Evolutionary conservation across 2,888 invertebrate species (phyloP), one percentile per base, ranked within the genome.

Genomic region (Thecocarcelia acutangulata): DNA sequence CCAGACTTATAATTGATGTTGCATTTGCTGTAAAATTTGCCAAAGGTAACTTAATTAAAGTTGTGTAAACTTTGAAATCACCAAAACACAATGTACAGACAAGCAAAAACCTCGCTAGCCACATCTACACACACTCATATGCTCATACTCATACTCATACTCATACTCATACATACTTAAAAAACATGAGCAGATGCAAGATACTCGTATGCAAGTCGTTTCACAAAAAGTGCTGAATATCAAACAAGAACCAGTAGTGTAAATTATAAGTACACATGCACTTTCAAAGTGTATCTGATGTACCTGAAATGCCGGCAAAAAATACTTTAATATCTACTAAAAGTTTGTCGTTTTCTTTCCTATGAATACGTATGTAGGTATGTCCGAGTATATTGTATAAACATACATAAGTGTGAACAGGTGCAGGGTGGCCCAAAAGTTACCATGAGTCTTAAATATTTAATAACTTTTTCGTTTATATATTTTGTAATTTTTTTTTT

Each of bases 1-100:
- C 78, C 82, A 74, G 74, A 78, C 74, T 74, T 78, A 64, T 81
- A 81, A 81, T 81, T 77, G 81, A 77, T 74, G 81, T 81, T 73
- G 77, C 81, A 77, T 77, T 81, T 77, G 68, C 68, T 77, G 64
- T 69, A 74, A 81, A 81, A 81, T 77, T 81, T 81, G 81, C 81
- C 73, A 81, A 77, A 77, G 81, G 81, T 81, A 81, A 81, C 81
- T 77, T 81, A 81, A 81, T 81, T 81, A 81, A 83, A 83, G 63
- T 76, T 83, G 76, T 76, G 79, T 81, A 81, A 75, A 83, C 83
- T 83, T 79, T 40, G 61, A 61, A 79, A 72, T 83, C 70, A 78
- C 70, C 33, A 66, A 52, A 77, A 75, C 44, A 44, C 72, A 74
- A 66, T 48, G 37, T 28, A 44, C 19, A 59, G 9, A 50, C 61